Conservation (phyloP, 2,797 vertebrate genomes). For the Adelosebastes latens region DNA sequence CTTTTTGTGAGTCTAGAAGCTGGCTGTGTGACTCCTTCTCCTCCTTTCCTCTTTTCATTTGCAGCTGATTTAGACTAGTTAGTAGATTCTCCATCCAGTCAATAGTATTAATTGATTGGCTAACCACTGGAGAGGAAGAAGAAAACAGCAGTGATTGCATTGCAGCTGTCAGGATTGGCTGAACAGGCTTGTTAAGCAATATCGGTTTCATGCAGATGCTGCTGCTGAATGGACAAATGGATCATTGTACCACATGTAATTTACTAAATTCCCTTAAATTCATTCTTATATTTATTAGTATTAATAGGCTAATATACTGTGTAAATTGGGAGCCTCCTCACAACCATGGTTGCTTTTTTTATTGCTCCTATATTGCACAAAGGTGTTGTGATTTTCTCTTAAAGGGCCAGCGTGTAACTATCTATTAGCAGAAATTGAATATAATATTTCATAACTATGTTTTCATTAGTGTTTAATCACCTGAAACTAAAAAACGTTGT, state of each 20-base stretch:
- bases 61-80: conserved; percentile 59
- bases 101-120: conserved; percentile 62
- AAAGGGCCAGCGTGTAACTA: background rate
- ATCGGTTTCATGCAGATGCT: conserved; percentile 33
- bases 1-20: background rate
- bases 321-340: background rate
- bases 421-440: too few relatives aligned
- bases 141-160: conserved; percentile 48
- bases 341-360: background rate
- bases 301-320: background rate
- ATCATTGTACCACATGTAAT: conserved; percentile 24
- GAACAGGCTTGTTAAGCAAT: conserved; percentile 39
- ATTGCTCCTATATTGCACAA: background rate
- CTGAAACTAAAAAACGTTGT: too few relatives aligned
- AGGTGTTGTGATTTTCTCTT: background rate
- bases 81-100: conserved; percentile 47
- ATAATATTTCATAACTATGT: too few relatives aligned
- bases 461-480: too few relatives aligned
- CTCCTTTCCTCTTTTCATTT: conserved; percentile 46
- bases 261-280: conserved; percentile 1
- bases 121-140: conserved; percentile 47
- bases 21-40: background rate
- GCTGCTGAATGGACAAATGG: conserved; percentile 18
- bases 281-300: background rate
- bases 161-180: conserved; percentile 47